phyloP scores from a whole-genome alignment of 2,888 invertebrate genomes.

The Gandaritis pyraliata region DNA sequence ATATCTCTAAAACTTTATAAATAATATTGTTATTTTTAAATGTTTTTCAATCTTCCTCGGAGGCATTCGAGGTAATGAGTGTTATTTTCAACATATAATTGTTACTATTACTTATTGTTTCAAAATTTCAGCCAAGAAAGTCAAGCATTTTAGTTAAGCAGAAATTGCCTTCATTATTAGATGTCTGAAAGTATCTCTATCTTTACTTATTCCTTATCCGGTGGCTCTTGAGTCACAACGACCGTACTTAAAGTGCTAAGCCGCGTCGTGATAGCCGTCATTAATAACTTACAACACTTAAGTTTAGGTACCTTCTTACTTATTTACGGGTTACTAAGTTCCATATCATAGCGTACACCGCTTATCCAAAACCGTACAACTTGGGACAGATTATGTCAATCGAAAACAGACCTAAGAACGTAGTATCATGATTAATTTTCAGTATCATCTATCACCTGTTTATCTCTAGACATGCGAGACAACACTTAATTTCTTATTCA shows the following conservation, averaged over 20 bases:
- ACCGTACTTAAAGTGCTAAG: slow-evolving; percentile 75
- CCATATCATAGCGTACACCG: slow-evolving; percentile 27
- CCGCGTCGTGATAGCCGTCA: slow-evolving; percentile 62
- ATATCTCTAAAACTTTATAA: slow-evolving; percentile 1
- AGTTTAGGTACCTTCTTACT: slow-evolving; percentile 33
- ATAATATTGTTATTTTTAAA: too few species aligned
- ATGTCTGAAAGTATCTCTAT: slow-evolving; percentile 5
- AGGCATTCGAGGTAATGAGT: too few species aligned
- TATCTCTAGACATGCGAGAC: slow-evolving; percentile 28
- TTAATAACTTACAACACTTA: slow-evolving; percentile 68
- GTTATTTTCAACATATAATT: too few species aligned
- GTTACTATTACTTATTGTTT: too few species aligned
- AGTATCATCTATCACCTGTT: slow-evolving; percentile 15
- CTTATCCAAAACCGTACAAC: slow-evolving; percentile 36
- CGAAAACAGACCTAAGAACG: slow-evolving; percentile 14
- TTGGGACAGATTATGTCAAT: slow-evolving; percentile 5
- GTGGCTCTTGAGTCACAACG: slow-evolving; percentile 29
- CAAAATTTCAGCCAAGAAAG: background rate
- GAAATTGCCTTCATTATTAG: background rate
- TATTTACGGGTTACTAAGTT: slow-evolving; percentile 36
- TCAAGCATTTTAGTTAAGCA: background rate
- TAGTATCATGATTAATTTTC: slow-evolving; percentile 7
- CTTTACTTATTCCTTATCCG: slow-evolving; percentile 12
- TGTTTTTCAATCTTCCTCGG: too few species aligned
- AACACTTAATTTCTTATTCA: slow-evolving; percentile 31